A percentile compares a stretch with the other conserved stretches of the same genome.
phyloP scores from a whole-genome alignment of 1,140 invertebrate species.

The Lamellibrachia luymesi region DNA sequence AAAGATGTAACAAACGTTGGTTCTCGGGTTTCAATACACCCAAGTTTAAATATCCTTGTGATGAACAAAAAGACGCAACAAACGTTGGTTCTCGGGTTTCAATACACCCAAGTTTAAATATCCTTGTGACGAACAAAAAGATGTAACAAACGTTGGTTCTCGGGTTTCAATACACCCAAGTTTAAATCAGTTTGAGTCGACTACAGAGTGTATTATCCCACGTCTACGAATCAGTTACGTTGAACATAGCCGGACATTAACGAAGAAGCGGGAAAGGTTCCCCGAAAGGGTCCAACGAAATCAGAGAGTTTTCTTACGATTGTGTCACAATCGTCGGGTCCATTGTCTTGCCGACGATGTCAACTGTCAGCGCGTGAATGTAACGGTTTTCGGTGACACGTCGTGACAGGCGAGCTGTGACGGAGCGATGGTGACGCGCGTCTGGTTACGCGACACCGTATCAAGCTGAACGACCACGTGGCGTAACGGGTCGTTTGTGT shows the following conservation, averaged over 20 bases:
- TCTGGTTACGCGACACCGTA: not conserved
- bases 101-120: not conserved
- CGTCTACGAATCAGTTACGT: not conserved
- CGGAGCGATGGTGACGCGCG: not conserved
- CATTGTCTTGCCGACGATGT: not conserved
- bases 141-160: no score
- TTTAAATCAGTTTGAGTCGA: not conserved
- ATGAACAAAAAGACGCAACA: no score
- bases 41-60: no score
- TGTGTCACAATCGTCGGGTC: not conserved
- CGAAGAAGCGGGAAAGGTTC: not conserved
- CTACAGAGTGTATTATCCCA: not conserved
- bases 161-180: not conserved
- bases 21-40: not conserved
- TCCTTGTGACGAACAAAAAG: no score
- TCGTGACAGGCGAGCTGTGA: not conserved
- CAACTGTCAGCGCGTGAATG: not conserved
- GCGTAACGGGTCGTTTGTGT: not conserved
- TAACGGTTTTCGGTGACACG: not conserved
- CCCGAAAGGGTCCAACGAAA: not conserved
- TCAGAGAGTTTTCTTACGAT: not conserved
- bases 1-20: no score
- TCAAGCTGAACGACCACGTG: not conserved
- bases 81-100: not conserved
- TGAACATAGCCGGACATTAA: not conserved